phyloP scores from a whole-genome alignment of 2,797 vertebrate species.

The Orestias chungarensis region DNA sequence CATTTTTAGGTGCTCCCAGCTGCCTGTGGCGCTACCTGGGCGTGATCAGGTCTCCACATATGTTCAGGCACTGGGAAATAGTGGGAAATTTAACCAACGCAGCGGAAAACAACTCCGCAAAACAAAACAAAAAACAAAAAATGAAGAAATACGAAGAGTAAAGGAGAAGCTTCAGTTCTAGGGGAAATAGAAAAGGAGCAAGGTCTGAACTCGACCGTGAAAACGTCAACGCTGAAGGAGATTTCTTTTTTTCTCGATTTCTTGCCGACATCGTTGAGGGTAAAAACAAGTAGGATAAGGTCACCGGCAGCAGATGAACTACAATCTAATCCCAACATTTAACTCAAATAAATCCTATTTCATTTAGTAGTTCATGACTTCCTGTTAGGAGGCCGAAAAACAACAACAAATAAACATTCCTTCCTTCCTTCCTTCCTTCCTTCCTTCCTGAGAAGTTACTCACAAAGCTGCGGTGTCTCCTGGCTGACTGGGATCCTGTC shows the following conservation, averaged over 20 bases:
- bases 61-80: not conserved
- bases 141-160: too few relatives aligned
- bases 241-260: constrained; percentile 52
- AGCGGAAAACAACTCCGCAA: too few relatives aligned
- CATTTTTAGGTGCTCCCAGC: not conserved
- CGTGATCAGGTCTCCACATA: not conserved
- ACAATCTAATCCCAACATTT: constrained; percentile 1
- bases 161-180: too few relatives aligned
- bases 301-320: constrained; percentile 33
- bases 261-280: constrained; percentile 32
- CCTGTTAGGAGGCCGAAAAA: constrained; percentile 13
- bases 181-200: too few relatives aligned
- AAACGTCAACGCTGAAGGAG: too few relatives aligned
- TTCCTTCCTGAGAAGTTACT: constrained; percentile 55
- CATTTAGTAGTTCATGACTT: constrained; percentile 28
- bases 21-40: not conserved
- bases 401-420: accelerated
- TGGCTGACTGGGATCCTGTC: constrained; percentile 66
- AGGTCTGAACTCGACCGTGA: too few relatives aligned
- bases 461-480: constrained; percentile 73
- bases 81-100: not conserved
- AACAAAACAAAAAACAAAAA: too few relatives aligned
- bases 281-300: constrained; percentile 65
- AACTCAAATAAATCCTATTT: not conserved
- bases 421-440: constrained; percentile 1